phyloP scores from a whole-genome alignment of 2,797 vertebrate species.

The Parauchenoglanis ngamensis region DNA sequence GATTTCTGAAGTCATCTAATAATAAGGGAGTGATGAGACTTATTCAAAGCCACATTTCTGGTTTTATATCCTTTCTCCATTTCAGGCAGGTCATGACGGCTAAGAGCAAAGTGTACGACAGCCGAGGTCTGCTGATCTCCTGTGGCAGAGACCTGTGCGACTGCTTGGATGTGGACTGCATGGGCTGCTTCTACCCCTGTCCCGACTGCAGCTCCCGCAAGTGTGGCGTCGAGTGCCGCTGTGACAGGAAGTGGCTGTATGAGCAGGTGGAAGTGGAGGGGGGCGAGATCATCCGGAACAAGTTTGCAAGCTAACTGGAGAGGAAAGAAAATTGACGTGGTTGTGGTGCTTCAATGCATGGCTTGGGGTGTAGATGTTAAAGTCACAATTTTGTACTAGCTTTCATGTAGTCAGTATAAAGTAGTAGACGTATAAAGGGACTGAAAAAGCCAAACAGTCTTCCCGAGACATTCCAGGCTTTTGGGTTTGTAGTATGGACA shows the following conservation, averaged over 20 bases:
- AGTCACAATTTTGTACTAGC: not conserved
- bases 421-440: not conserved
- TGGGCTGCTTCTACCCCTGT: slow-evolving; percentile 97
- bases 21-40: not conserved
- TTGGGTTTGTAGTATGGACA: not conserved
- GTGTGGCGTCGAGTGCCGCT: slow-evolving; percentile 92
- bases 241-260: slow-evolving; percentile 96
- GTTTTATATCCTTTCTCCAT: not conserved
- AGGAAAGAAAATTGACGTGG: not conserved
- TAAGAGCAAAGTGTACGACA: slow-evolving; percentile 92
- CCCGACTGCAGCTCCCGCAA: slow-evolving; percentile 88
- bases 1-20: not conserved
- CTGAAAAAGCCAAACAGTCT: not conserved
- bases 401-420: not conserved
- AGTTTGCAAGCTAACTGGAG: slow-evolving; percentile 75
- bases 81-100: slow-evolving; percentile 81
- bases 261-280: slow-evolving; percentile 98
- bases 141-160: slow-evolving; percentile 93
- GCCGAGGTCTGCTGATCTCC: slow-evolving; percentile 85
- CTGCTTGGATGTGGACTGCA: slow-evolving; percentile 91
- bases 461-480: not conserved
- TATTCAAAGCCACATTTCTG: not conserved
- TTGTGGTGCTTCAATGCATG: not conserved
- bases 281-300: slow-evolving; percentile 93
- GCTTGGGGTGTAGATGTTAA: not conserved